Evolutionary conservation across 2,888 invertebrate genomes (phyloP), one percentile per base, ranked within the genome.

Genomic region (Drosophila incognita): DNA sequence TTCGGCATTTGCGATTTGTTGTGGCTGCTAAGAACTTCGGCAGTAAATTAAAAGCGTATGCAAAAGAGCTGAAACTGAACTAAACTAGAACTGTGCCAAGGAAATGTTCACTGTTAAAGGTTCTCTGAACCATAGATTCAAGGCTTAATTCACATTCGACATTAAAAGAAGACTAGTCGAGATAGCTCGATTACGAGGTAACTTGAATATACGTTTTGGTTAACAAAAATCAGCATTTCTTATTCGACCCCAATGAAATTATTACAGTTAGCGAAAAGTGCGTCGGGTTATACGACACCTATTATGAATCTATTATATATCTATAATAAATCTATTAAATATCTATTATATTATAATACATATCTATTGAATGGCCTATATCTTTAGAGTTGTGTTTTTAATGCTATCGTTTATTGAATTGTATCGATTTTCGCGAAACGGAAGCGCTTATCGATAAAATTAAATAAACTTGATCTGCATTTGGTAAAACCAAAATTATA

Each of bases 11-110:
- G 76, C 65, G 74, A 87, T 76, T 83, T 83, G 85, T 87, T 83
- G 83, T 80, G 75, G 77, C 83, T 81, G 75, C 69, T 46, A 59
- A 63, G 68, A 83, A 85, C 83, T 85, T 80, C 71, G 61, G 64
- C 83, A 69, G 76, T 84, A 83, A 85, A 74, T 70, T 75, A 46
- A 74, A 72, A 85, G 70, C 70, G 11, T 29, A 38, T 38, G 36
- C 52, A 62, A 65, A 59, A 58, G n/a, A 21, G 24, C 24, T 24
- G 42, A 21, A 24, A 46, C 15, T 15, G 46, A 72, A 36, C 65
- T 46, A 61, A 59, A 68, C 52, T 21, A 62, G 38, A 75, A 76
- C 73, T 76, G 64, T 76, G 76, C 76, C 76, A 76, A 76, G 76
- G 76, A 68, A 77, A 59, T 54, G 36, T 48, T 36, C 27, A 31